phyloP scores from a whole-genome alignment of 2,797 vertebrate genomes.

The Pristis pectinata region DNA sequence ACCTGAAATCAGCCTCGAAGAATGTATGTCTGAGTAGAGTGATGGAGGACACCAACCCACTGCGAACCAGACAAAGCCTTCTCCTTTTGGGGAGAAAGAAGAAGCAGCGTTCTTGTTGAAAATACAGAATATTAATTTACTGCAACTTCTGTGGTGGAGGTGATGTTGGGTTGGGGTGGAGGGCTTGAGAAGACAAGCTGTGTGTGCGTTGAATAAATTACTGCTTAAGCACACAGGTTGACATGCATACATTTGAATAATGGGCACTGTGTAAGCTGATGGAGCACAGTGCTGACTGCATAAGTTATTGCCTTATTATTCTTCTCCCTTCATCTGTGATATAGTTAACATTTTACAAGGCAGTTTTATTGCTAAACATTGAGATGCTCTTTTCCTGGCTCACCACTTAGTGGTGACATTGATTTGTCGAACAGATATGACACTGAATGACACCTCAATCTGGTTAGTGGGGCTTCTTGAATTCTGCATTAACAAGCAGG shows the following conservation, averaged over 20 bases:
- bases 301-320: neutral
- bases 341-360: neutral
- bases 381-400: neutral
- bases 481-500: neutral
- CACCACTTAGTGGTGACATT: neutral
- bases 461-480: neutral
- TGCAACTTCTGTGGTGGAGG: neutral
- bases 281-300: neutral
- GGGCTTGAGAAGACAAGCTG: too few species aligned
- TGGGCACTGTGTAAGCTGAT: neutral
- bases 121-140: neutral
- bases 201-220: neutral
- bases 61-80: neutral
- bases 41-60: neutral
- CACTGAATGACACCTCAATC: too few species aligned
- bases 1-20: neutral
- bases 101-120: neutral
- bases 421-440: neutral
- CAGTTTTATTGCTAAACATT: too few species aligned
- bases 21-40: neutral
- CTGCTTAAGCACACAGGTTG: neutral
- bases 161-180: too few species aligned
- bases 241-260: neutral
- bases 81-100: neutral
- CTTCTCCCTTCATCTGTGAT: too few species aligned